A percentile compares a stretch with the other conserved stretches of the same genome.
phyloP scores from a whole-genome alignment of 2,888 invertebrate genomes.

The Ectemnius lituratus region DNA sequence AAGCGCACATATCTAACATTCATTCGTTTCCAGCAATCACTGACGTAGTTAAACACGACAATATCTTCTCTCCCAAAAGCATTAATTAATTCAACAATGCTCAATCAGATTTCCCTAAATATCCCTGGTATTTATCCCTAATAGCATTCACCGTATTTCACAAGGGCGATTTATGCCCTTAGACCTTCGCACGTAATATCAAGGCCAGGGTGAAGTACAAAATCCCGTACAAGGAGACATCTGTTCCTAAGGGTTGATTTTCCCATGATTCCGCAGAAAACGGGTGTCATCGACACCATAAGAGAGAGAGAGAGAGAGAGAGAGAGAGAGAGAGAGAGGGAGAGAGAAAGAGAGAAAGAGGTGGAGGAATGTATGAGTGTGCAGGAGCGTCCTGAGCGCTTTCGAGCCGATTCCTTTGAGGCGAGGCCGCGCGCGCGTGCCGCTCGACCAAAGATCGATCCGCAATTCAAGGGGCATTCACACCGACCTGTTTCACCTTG shows the following conservation, averaged over 20 bases:
- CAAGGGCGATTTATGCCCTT: too few relatives aligned
- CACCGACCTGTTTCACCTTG: conserved; percentile 18
- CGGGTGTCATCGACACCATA: conserved; percentile 10
- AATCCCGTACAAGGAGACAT: background rate
- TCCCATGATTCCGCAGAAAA: conserved; percentile 38
- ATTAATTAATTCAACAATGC: too few relatives aligned
- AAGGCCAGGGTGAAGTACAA: too few relatives aligned
- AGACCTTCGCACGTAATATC: too few relatives aligned
- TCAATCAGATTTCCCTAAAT: too few relatives aligned
- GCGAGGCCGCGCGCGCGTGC: conserved; percentile 15
- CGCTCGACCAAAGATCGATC: conserved; percentile 47
- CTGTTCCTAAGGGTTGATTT: background rate
- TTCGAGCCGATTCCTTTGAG: conserved; percentile 44
- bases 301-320: background rate
- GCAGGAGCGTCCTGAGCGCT: conserved; percentile 8
- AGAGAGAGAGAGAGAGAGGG: too few relatives aligned
- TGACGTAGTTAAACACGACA: too few relatives aligned
- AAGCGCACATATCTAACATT: too few relatives aligned
- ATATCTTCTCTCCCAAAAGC: too few relatives aligned
- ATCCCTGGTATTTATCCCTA: too few relatives aligned
- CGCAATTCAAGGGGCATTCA: conserved; percentile 51
- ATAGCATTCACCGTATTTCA: background rate
- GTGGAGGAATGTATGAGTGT: conserved; percentile 41
- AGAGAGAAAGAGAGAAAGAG: too few relatives aligned
- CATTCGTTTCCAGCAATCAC: too few relatives aligned